Evolutionary conservation across 2,113 vertebrate genomes (phyloP).

Genomic region (Casuarius casuarius): DNA sequence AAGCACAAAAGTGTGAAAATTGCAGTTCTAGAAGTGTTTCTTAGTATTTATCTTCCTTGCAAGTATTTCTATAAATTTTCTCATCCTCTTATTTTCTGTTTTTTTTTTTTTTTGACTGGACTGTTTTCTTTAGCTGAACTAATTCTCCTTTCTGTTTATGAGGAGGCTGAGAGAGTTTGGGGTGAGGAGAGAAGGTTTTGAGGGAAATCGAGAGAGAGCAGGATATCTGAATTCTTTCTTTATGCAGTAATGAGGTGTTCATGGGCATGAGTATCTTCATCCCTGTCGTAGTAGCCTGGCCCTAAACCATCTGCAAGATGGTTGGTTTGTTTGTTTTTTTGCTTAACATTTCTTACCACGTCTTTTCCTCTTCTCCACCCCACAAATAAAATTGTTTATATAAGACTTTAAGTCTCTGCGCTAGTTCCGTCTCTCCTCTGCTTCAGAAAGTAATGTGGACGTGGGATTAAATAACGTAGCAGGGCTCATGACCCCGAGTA

Average conservation of each 20-base stretch:
- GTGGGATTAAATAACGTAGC: neutral
- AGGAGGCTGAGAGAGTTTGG: neutral
- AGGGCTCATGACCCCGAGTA: neutral
- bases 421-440: neutral
- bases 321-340: neutral
- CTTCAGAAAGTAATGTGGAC: neutral
- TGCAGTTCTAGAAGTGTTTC: neutral
- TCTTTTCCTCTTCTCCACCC: neutral
- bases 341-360: neutral
- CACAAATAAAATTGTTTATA: neutral
- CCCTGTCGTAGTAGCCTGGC: neutral
- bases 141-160: neutral
- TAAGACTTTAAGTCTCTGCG: neutral
- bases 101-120: neutral
- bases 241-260: neutral
- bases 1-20: neutral
- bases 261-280: neutral
- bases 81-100: fast-evolving
- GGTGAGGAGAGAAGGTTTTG: neutral
- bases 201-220: neutral
- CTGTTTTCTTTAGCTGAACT: neutral
- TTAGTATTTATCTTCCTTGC: neutral
- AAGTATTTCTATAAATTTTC: neutral
- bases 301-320: neutral
- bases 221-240: neutral